Base-by-base conservation (phyloP, 2,888 invertebrate genomes). In the Omphaloscelis lunosa region DNA sequence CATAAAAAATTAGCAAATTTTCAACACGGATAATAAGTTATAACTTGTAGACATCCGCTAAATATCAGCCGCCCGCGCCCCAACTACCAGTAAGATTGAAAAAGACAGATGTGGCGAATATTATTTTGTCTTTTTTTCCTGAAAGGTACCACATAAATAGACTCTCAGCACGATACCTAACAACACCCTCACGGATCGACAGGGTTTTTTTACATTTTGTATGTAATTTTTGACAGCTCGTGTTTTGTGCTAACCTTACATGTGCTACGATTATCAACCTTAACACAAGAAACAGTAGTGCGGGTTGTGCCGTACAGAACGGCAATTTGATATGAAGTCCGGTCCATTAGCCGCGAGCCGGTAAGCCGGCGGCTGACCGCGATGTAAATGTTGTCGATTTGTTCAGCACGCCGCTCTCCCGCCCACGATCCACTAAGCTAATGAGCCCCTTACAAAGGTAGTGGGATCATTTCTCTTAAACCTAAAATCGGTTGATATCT, bases 381-480 rank as follows among this genome's bases (percentile, higher is more conserved):
- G 83, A 88, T 90, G 92, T 91, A 92, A 93, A 92, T 93, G 91
- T 90, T 87, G 89, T 80, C 92, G 88, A 93, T 93, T 93, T 93
- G 92, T 93, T 89, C 87, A 79, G 72, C 83, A 84, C 87, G 84
- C 91, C 82, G 71, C 82, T 72, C 74, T 34, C 75, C 81, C 75
- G 69, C 73, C 85, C 87, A 71, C 88, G 86, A 82, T 79, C 88
- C 82, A 90, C 89, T 89, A 88, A 90, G 89, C 90, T 93, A 93
- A 93, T 93, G 92, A 91, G 87, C 88, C 90, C 86, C 86, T 89
- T 85, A 89, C 87, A 89, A 83, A 87, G 83, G 89, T 89, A 92
- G 84, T 79, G 75, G 83, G 83, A 88, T 89, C 86, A 90, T 91
- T 90, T 87, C 84, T 89, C 89, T 81, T 84, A 58, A 71, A 79